Evolutionary conservation across 2,797 vertebrate genomes (phyloP), one percentile per base, ranked within the genome.

Genomic region (Yasuhikotakia modesta): DNA sequence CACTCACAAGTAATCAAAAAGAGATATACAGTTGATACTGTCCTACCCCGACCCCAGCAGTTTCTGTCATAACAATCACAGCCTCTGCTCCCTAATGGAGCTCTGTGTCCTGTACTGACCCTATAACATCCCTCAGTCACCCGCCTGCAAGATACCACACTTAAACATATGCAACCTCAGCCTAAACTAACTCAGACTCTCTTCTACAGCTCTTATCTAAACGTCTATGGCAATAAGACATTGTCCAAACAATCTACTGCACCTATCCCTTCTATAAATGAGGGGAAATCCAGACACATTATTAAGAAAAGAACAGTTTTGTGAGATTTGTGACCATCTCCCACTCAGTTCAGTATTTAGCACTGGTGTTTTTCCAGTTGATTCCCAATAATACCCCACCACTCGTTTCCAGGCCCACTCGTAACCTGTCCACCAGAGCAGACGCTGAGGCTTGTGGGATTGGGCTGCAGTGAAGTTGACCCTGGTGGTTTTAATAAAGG

Each of bases 401-500:
- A 53, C 73, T 76, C 55, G 1, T 43, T 17, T 58, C 61, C 30
- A 4, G 70, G 30, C 57, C 39, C 53, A 57, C 70, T 74, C 30
- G 16, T 79, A 74, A 73, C 70, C 78, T 66, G 21, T 81, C 19
- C 12, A 3, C 71, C 60, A 30, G 39, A 50, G 46, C 53, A 64
- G 53, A 50, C 58, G 19, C 48, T 68, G 76, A 64, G 67, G 60
- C 75, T 68, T 82, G 76, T 66, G 81, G 76, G 58, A 45, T 69
- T 50, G 65, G 48, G 45, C 58, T 79, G 52, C 76, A 76, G 32
- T 19, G 32, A 58, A 78, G 70, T 69, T 68, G 81, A 87, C 87
- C 88, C 87, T 84, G 87, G 88, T 90, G n/a, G 89, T 88, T 90
- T 90, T 90, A 91, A 93, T 92, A 91, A 92, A 89, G 89, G 86